Evolutionary conservation across 2,797 vertebrate genomes (phyloP).

Genomic region (Leucoraja ocellata): DNA sequence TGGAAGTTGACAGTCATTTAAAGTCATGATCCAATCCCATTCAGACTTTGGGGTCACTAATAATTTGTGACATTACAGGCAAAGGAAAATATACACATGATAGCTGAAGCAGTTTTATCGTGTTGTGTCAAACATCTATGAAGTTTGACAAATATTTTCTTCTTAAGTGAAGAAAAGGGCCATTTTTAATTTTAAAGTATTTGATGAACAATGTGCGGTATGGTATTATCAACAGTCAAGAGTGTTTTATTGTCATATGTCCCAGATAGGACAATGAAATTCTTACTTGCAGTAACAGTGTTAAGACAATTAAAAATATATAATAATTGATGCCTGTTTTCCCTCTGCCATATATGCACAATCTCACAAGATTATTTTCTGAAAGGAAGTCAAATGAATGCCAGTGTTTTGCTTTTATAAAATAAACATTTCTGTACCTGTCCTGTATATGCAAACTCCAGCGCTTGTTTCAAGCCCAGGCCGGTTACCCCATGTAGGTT

Average conservation of each 20-base stretch:
- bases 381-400: background rate
- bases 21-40: background rate
- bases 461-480: slow-evolving; percentile 83
- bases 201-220: too few species aligned
- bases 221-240: too few species aligned
- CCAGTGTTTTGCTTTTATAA: background rate
- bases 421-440: slow-evolving; percentile 67
- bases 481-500: slow-evolving; percentile 88
- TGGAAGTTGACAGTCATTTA: background rate
- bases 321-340: background rate
- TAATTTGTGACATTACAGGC: background rate
- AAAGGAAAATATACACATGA: background rate
- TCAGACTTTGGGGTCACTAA: background rate
- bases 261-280: too few species aligned
- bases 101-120: background rate
- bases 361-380: background rate
- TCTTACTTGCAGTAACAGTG: background rate
- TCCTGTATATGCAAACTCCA: slow-evolving; percentile 95
- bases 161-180: background rate
- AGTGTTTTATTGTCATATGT: too few species aligned
- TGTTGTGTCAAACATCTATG: background rate
- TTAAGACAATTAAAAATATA: background rate
- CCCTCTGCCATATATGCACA: background rate
- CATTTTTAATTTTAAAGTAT: background rate
- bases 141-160: background rate